A percentile compares a stretch with the other conserved stretches of the same genome.
Evolutionary conservation across 2,797 vertebrate genomes (phyloP).

Genomic region (Cacajao melanocephalus): DNA sequence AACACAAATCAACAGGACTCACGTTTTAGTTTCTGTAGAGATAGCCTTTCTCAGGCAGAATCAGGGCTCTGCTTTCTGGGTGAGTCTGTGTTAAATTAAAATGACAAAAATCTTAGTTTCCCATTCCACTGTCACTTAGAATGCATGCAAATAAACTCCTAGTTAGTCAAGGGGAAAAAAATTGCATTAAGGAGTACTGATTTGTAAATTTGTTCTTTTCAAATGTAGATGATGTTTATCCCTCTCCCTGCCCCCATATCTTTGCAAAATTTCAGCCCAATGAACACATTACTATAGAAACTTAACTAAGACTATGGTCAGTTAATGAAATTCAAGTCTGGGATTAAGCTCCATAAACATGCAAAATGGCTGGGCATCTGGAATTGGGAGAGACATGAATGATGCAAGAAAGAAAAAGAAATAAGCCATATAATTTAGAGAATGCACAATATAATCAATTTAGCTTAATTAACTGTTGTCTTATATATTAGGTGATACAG

Average conservation of each 20-base stretch:
- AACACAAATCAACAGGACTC: constrained; percentile 18
- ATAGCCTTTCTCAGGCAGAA: constrained; percentile 20
- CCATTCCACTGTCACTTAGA: neutral
- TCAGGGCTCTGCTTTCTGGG: constrained; percentile 4
- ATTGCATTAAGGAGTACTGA: constrained; percentile 7
- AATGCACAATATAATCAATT: neutral
- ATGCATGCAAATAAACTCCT: neutral
- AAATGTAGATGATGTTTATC: constrained; percentile 31
- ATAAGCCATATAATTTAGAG: neutral
- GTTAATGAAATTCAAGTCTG: constrained; percentile 38
- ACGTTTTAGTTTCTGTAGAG: constrained; percentile 50
- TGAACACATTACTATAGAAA: neutral
- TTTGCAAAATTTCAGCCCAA: constrained; percentile 36
- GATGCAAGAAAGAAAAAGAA: neutral
- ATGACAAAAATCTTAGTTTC: constrained; percentile 57
- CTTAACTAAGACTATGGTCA: neutral
- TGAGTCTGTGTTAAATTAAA: constrained; percentile 65
- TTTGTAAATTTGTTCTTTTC: constrained; percentile 53
- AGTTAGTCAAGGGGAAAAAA: neutral
- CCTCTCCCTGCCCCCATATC: neutral
- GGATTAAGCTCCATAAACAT: neutral
- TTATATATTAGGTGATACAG: neutral
- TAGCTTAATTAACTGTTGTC: neutral
- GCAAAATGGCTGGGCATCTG: neutral
- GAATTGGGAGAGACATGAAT: neutral